These are phyloP conservation scores for Exocentrus adspersus DNA, from an alignment of 2,888 invertebrate genomes.

Conservation along the genomic window DNA sequence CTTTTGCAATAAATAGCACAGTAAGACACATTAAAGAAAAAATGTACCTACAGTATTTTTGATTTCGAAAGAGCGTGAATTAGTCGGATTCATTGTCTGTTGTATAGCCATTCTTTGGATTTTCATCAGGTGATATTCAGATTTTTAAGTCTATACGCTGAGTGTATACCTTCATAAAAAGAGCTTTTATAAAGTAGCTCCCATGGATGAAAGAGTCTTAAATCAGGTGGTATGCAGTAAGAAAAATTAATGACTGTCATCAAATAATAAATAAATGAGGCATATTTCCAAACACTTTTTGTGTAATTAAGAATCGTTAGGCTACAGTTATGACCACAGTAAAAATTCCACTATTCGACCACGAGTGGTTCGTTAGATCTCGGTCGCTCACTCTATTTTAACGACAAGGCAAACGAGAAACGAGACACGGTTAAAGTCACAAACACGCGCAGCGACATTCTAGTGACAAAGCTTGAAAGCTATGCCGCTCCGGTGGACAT, in stretches of 20 bases:
- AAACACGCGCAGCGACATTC: slow-evolving; percentile 12
- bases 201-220: no score
- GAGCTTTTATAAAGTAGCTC: no score
- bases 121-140: no score
- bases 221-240: background rate
- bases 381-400: background rate
- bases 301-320: background rate
- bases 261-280: background rate
- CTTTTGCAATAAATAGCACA: no score
- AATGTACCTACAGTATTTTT: no score
- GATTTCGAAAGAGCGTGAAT: no score
- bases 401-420: background rate
- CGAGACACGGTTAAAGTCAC: background rate
- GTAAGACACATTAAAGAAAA: no score
- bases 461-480: slow-evolving; percentile 8
- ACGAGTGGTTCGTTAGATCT: background rate
- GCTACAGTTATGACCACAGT: background rate
- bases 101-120: no score
- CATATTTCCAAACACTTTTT: background rate
- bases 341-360: background rate
- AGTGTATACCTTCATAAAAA: no score
- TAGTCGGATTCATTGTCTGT: no score
- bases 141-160: no score
- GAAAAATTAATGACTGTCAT: background rate
- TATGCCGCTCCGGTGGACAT: background rate